These are phyloP conservation scores for Gadus macrocephalus DNA, from an alignment of 2,113 vertebrate species.

Conservation along the genomic window DNA sequence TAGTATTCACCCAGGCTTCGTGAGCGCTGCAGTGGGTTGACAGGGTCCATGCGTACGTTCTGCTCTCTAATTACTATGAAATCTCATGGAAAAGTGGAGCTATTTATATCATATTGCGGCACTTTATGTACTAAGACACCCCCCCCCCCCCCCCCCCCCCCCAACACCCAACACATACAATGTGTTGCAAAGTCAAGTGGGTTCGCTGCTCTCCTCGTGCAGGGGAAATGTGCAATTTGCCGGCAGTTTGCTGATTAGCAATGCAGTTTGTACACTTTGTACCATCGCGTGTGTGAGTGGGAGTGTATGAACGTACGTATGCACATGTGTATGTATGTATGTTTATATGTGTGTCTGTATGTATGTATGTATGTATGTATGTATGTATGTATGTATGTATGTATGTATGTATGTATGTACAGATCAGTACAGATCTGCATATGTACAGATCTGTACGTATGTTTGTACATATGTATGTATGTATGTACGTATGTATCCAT, in stretches of 20 bases:
- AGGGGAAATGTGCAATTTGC: conserved; percentile 17
- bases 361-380: neutral
- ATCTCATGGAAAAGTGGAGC: conserved; percentile 64
- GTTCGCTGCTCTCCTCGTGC: conserved; percentile 10
- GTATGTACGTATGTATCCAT: conserved; percentile 10
- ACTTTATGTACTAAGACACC: conserved; percentile 45
- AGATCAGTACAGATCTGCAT: neutral
- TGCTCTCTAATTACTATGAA: conserved; percentile 70
- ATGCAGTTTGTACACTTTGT: neutral
- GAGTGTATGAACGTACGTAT: conserved; percentile 16
- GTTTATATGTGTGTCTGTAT: neutral
- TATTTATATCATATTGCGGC: conserved; percentile 66
- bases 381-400: conserved; percentile 20
- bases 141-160: conserved; percentile 22
- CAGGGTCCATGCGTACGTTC: conserved; percentile 60
- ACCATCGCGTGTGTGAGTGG: neutral
- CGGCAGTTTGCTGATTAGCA: conserved; percentile 11
- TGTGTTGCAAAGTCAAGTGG: conserved; percentile 32
- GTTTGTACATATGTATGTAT: neutral
- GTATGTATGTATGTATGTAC: neutral
- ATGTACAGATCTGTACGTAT: neutral
- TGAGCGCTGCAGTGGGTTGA: conserved; percentile 72
- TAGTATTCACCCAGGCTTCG: conserved; percentile 72
- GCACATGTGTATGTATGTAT: neutral
- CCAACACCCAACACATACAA: conserved; percentile 8